Evolutionary conservation across 2,888 invertebrate species (phyloP), one percentile per base, ranked within the genome.

Genomic region (Amiota mariae): DNA sequence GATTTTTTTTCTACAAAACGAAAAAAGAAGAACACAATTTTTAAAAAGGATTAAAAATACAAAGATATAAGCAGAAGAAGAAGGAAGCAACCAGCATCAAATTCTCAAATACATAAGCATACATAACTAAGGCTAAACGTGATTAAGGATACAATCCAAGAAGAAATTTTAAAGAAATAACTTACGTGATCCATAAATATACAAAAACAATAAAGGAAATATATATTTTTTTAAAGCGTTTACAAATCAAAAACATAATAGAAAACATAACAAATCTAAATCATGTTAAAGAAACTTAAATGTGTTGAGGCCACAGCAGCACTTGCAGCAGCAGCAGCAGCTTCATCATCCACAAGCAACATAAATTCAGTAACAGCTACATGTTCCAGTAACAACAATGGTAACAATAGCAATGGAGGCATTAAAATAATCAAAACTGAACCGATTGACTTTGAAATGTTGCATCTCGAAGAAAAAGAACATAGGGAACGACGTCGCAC

Each of bases 261-360:
- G 3, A 75, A 74, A 47, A 49, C 68, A 6, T 72, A 57, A 20
- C n/a, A 80, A 71, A 72, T 1, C 24, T 36, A 36, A 36, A 36
- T 36, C 36, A 88, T 88, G 87, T 83, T 88, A 77, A 89, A 89
- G 76, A 89, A 87, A 84, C 81, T 89, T 48, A 89, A 89, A 80
- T 89, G 88, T 79, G 82, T 89, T 75, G 88, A 89, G 66, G 87
- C 87, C 46, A 79, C 78, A 47, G 73, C 78, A 46, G 78, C 79
- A 46, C 77, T 79, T 10, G 76, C 80, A 1, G 82, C 80, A 3
- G 76, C 78, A 8, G 76, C 79, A 4, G 70, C 80, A 0, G 75
- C 75, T 12, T 70, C 75, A 1, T 64, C 77, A 1, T 66, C 77
- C 0, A 68, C 63, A 49, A 48, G 24, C 68, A 64, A 15, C 54